Conservation (phyloP, 2,888 invertebrate genomes). For the Carterocephalus palaemon region DNA sequence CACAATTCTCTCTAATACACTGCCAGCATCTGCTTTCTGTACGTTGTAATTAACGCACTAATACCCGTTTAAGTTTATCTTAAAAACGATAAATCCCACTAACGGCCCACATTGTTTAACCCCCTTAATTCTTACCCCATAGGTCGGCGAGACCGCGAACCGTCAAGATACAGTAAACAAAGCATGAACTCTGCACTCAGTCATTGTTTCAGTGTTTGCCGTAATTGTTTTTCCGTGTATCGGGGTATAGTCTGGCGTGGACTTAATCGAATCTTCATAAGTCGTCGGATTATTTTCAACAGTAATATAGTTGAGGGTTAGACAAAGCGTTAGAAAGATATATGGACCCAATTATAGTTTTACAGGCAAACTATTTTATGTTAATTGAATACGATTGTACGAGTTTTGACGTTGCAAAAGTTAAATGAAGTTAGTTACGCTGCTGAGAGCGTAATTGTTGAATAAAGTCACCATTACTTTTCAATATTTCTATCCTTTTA, state of each 20-base stretch:
- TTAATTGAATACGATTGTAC: constrained; percentile 34
- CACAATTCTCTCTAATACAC: constrained; percentile 16
- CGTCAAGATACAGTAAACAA: constrained; percentile 68
- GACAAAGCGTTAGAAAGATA: constrained; percentile 53
- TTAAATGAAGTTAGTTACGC: background rate
- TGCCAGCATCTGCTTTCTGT: constrained; percentile 25
- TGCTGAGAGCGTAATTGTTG: background rate
- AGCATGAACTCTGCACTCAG: constrained; percentile 64
- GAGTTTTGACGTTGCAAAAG: constrained; percentile 5
- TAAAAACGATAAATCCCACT: constrained; percentile 67
- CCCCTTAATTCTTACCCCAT: constrained; percentile 38
- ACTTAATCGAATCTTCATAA: constrained; percentile 72
- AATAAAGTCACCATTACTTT: too few species aligned
- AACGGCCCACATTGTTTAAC: constrained; percentile 60
- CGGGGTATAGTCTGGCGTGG: constrained; percentile 61
- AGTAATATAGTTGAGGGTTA: constrained; percentile 43
- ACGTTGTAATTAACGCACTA: constrained; percentile 38
- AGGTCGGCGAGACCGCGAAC: constrained; percentile 24
- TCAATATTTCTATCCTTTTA: too few species aligned
- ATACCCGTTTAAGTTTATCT: constrained; percentile 65
- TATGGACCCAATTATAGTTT: constrained; percentile 55
- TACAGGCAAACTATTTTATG: constrained; percentile 37
- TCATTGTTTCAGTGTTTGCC: constrained; percentile 70
- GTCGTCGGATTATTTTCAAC: constrained; percentile 42
- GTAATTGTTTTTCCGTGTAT: constrained; percentile 77